Evolutionary conservation across 2,113 vertebrate genomes (phyloP), one percentile per base, ranked within the genome.

Genomic region (Platycercus adscitus): DNA sequence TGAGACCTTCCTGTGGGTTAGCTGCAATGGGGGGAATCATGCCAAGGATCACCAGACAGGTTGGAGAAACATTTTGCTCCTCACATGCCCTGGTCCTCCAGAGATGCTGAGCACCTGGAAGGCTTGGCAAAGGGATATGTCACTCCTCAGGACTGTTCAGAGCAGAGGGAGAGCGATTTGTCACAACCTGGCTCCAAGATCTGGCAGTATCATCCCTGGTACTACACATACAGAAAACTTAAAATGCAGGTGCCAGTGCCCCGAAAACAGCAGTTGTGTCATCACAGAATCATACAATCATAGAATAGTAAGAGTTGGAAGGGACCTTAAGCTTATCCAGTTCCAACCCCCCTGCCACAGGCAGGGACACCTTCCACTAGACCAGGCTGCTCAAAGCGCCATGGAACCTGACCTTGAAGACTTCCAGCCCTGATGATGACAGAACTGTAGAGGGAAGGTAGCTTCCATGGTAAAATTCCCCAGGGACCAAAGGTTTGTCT

Each of bases 141-240:
- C 31, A 21, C 21, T 82, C 7, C 19, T 81, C 23, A 6, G 43
- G 33, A 78, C 37, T 33, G 35, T 13, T 26, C 0, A 0, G 0
- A 2, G 47, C 5, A 73, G 12, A 66, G 2, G 2, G 5, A 43
- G 23, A 78, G 16, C 21, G 3, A 77, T 77, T 55, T 72, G 33
- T 37, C 60, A 70, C 49, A 88, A 25, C 25, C 9, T 53, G n/a
- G 7, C 31, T 53, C 63, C 46, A 43, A 88, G 17, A 60, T 31
- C 63, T 81, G 37, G 14, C 24, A 58, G 37, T 64, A 61, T 31
- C n/a, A 31, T 66, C n/a, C 15, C 25, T 61, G 13, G 26, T 58
- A 53, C 28, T 58, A 39, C 49, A 49, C 1, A 0, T 2, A 75
- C 0, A 12, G 24, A 61, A 72, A 73, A 61, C 7, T 58, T 61